Evolutionary conservation across 2,888 invertebrate species (phyloP).

Genomic region (Antheraea yamamai): DNA sequence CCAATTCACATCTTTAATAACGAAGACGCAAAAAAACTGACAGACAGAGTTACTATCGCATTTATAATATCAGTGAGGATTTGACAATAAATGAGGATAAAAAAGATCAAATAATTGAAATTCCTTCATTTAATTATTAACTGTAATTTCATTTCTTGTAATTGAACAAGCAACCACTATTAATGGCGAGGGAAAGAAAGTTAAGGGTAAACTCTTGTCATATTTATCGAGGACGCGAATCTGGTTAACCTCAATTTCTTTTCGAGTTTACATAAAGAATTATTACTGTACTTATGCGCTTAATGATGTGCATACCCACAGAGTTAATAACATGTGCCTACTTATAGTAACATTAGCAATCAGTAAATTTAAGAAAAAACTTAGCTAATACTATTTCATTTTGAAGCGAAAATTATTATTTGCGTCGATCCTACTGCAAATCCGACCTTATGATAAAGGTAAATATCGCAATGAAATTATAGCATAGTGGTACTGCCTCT

Average conservation of each 20-base stretch:
- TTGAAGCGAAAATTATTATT: background rate
- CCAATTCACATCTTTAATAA: too few relatives aligned
- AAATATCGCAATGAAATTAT: background rate
- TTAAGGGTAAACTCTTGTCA: conserved; percentile 1
- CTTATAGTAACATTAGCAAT: background rate
- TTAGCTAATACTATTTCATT: background rate
- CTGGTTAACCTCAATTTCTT: conserved; percentile 10
- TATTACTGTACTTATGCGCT: background rate
- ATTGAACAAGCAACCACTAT: background rate
- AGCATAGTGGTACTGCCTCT: background rate
- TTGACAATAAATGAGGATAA: too few relatives aligned
- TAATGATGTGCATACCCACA: background rate
- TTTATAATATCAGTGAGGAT: too few relatives aligned
- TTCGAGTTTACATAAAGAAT: background rate
- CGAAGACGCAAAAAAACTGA: too few relatives aligned
- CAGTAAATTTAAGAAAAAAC: background rate
- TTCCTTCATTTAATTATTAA: background rate
- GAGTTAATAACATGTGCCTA: background rate
- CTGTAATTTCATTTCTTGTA: background rate
- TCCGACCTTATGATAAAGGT: background rate
- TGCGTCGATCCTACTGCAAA: background rate
- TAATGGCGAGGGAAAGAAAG: conserved; percentile 1
- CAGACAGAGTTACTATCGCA: too few relatives aligned
- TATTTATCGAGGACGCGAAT: background rate
- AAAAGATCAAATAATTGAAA: too few relatives aligned